Conservation (phyloP, 2,888 invertebrate species). For the Eugnorisma glareosa region DNA sequence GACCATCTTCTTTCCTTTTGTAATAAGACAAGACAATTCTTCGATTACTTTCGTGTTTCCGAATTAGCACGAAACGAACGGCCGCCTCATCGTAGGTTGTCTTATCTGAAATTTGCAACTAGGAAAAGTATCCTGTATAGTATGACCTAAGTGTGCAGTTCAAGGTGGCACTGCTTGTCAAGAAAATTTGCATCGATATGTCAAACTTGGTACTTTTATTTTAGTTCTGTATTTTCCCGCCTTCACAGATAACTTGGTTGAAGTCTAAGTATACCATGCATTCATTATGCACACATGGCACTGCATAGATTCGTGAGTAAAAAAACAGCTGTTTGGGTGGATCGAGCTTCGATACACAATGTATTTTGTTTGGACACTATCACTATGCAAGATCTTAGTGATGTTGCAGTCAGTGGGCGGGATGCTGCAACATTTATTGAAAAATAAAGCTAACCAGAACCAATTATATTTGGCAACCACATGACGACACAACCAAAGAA, state of each 20-base stretch:
- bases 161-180: no score
- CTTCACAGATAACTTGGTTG: no score
- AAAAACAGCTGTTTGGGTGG: background rate
- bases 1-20: background rate
- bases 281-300: slow-evolving; percentile 1
- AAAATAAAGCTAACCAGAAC: background rate
- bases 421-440: background rate
- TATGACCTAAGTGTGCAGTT: no score
- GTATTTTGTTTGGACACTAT: background rate
- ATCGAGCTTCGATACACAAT: background rate
- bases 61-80: background rate
- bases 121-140: no score
- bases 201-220: no score
- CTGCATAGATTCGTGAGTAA: background rate
- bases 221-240: no score
- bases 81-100: background rate
- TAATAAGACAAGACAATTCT: background rate
- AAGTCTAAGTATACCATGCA: no score
- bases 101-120: slow-evolving; percentile 5
- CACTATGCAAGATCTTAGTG: background rate
- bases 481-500: background rate
- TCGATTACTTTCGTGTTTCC: background rate
- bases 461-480: background rate
- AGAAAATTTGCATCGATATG: no score
- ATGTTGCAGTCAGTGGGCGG: background rate